Base-by-base conservation (phyloP, 2,797 vertebrate species). In the Eulemur coronatus region DNA sequence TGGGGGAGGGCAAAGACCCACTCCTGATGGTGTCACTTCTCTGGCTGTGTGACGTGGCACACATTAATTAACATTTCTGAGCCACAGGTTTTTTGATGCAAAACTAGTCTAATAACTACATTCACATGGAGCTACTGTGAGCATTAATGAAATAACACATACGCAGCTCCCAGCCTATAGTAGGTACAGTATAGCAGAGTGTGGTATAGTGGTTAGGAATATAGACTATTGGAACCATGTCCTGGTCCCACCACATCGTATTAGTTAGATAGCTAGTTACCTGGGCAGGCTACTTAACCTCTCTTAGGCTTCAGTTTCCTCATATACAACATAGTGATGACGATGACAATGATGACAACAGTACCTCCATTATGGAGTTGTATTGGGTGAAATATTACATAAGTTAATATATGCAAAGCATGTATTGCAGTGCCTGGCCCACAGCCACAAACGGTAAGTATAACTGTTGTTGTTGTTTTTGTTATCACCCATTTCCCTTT, bases 31-130 rank as follows among this genome's bases (percentile, higher is more conserved):
- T 41, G 13, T 69, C 26, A 61, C 5, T 76, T 69, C 43, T 94
- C 55, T 88, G 76, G 41, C 8, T 52, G 52, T 70, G 20, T 18
- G 57, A 79, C 46, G 38, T 69, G 67, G 82, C 61, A 73, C 43
- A 86, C 91, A 84, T 86, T 38, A 89, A 84, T 38, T 82, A 95
- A 88, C 70, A 72, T 59, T 91, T 24, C 9, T 24, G 28, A 94
- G 20, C 38, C 59, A 52, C 13, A 67, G 82, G 11, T 30, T 88
- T 86, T 79, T 75, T 30, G 38, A 79, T 57, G 26, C 6, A 84
- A 70, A 87, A 67, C 55, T 48, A 78, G 55, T 89, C 48, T 82
- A 93, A 24, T 41, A 73, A 61, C 52, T 73, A 38, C 30, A 46
- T 75, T 59, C 12, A 35, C 33, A 63, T 1, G 17, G 57, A 72